Evolutionary conservation across 2,113 vertebrate species (phyloP), one percentile per base, ranked within the genome.

Genomic region (Smithornis capensis): DNA sequence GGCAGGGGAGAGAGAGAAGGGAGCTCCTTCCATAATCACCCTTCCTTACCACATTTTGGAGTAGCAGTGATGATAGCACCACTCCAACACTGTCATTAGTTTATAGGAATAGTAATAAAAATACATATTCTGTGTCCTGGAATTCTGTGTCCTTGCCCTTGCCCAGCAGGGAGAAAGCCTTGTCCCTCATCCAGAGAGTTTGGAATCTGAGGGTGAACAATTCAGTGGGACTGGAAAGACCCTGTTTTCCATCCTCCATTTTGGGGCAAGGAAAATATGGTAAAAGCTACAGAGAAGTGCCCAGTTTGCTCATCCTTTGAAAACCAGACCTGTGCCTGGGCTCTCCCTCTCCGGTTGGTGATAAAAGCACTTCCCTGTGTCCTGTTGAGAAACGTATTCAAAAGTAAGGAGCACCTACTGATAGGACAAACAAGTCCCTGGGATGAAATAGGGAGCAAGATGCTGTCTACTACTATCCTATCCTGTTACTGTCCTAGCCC

Each of bases 61-160:
- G 49, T 8, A 83, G 38, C 49, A 47, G 57, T 33, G 62, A 64
- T 1, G 1, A 50, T 19, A 67, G 24, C 28, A 37, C 24, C 0
- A 4, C n/a, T 74, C 18, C 0, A 0, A 62, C 2, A 6, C 28
- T 12, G 3, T 28, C 49, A 37, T 37, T 21, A 45, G 24, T 65
- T 87, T 65, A 62, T 21, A 59, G 16, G 59, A 63, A 74, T 10
- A 67, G 28, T 33, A 74, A 67, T 23, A 50, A 57, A 45, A 92
- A 62, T 4, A 6, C 2, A 1, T 59, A 35, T 59, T 56, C 56
- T 84, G 19, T 52, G 13, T 50, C 79, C 53, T 44, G 55, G 19
- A 60, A 42, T 86, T 29, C 44, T 31, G 4, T 2, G 1, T 19
- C 60, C n/a, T 89, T 71, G 33, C 56, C 27, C 64, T 65, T 70